These are phyloP conservation scores for Lysandra coridon DNA, from an alignment of 2,888 invertebrate species.

Conservation along the genomic window DNA sequence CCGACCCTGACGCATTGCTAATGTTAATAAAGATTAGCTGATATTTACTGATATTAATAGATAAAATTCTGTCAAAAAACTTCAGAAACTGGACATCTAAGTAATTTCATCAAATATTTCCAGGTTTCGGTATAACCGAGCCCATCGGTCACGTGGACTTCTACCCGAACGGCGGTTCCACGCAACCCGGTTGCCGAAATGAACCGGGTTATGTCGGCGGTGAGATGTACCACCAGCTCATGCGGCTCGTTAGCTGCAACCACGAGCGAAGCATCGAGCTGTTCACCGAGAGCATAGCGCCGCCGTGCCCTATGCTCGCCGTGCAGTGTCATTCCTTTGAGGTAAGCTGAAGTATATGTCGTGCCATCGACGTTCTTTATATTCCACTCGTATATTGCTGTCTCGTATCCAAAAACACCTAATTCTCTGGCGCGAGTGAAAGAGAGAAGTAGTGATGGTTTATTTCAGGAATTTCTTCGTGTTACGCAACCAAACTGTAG, in stretches of 20 bases:
- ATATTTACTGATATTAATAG: too few species aligned
- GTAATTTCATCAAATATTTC: not conserved
- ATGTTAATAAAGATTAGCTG: too few species aligned
- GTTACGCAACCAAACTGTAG: too few species aligned
- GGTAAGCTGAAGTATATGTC: conserved; percentile 53
- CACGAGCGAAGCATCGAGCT: conserved; percentile 92
- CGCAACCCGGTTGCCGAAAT: conserved; percentile 78
- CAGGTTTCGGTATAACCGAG: conserved; percentile 89
- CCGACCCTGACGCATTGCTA: too few species aligned
- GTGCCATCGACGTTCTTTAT: too few species aligned
- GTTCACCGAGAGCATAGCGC: conserved; percentile 91
- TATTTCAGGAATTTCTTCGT: too few species aligned
- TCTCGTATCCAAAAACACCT: too few species aligned
- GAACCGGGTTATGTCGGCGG: conserved; percentile 43
- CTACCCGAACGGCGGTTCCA: conserved; percentile 93
- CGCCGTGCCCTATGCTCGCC: conserved; percentile 87
- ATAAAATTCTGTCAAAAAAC: too few species aligned
- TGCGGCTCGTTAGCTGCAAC: conserved; percentile 90
- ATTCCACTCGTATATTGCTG: too few species aligned
- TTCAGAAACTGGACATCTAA: too few species aligned
- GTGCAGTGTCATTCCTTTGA: conserved; percentile 90
- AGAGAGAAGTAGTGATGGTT: too few species aligned
- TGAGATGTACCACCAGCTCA: conserved; percentile 70
- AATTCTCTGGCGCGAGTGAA: too few species aligned
- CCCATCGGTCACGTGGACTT: conserved; percentile 94